A percentile compares a stretch with the other conserved stretches of the same genome.
Conservation (phyloP, 2,888 invertebrate genomes). For the Polydesmus complanatus region DNA sequence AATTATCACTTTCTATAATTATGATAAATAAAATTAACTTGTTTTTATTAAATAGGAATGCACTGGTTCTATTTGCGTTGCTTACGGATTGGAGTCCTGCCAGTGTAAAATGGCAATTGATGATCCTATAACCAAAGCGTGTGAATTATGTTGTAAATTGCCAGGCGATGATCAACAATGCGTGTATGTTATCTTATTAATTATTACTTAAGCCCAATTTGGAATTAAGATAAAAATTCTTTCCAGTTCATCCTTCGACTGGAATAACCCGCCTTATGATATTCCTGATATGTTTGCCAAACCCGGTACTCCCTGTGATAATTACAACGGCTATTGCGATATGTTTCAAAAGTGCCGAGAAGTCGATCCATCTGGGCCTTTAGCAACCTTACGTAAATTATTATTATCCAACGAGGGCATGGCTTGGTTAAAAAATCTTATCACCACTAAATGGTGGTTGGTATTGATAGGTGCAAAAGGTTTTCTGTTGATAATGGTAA, state of each 20-base stretch:
- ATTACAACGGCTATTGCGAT: slow-evolving; percentile 73
- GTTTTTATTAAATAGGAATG: too few species aligned
- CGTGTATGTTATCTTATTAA: slow-evolving; percentile 35
- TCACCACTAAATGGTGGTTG: slow-evolving; percentile 80
- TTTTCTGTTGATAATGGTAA: slow-evolving; percentile 60
- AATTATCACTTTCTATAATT: background rate
- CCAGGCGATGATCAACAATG: slow-evolving; percentile 70
- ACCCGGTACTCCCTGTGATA: slow-evolving; percentile 86
- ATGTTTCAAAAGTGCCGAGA: slow-evolving; percentile 67
- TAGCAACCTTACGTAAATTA: slow-evolving; percentile 73
- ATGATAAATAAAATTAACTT: slow-evolving; percentile 16
- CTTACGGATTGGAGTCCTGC: slow-evolving; percentile 90
- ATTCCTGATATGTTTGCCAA: slow-evolving; percentile 87
- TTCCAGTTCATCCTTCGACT: slow-evolving; percentile 64
- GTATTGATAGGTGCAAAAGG: slow-evolving; percentile 61
- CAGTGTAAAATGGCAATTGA: slow-evolving; percentile 69
- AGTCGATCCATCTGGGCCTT: slow-evolving; percentile 82
- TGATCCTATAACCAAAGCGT: slow-evolving; percentile 71
- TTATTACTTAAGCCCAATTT: background rate
- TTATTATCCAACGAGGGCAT: slow-evolving; percentile 78
- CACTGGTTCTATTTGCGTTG: slow-evolving; percentile 93
- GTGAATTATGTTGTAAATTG: slow-evolving; percentile 80
- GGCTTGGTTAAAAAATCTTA: slow-evolving; percentile 73
- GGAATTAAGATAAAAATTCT: background rate
- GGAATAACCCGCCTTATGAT: slow-evolving; percentile 77